Evolutionary conservation across 2,797 vertebrate genomes (phyloP), one percentile per base, ranked within the genome.

Genomic region (Microctenopoma steveboyesi): DNA sequence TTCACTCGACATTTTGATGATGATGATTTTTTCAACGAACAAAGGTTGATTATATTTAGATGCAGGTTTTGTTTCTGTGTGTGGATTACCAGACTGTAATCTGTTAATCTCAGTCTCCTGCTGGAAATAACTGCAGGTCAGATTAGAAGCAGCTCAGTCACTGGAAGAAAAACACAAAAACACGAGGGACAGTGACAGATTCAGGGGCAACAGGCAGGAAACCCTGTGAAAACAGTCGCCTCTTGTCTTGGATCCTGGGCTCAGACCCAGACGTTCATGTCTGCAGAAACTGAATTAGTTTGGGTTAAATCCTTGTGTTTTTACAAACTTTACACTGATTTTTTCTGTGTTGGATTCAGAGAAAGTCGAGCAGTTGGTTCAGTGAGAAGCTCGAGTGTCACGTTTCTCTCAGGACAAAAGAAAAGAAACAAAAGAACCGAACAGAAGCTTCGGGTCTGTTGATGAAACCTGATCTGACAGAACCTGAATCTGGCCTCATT

Each of bases 111-210:
- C 55, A 28, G 35, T 64, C 45, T 70, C 56, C 57, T 65, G 51
- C 84, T 87, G 64, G 51, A 81, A 88, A 85, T 79, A 88, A 73
- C 65, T 69, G 54, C 70, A 79, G 77, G 49, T 73, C 81, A 79
- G 74, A 76, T 84, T 81, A 77, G 59, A 49, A 46, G 28, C 51
- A 39, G 59, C 35, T 27, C 59, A 1, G 46, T 62, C 16, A 74
- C 65, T 62, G 14, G 22, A 16, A n/a, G 43, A 46, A 14, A 47
- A 47, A 22, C 22, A n/a, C 7, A 45, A 47, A 47, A 47, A 47
- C 16, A 16, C 11, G 3, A 7, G 15, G 5, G 14, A 43, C 45
- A n/a, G 5, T 18, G 43, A n/a, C n/a, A 7, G 16, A 15, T 39
- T 39, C 37, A 39, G 30, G 30, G 30, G 30, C 30, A 5, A 33